Percentiles rank a stretch among this genome's conserved stretches.
These are phyloP conservation scores for Ataeniobius toweri DNA, from an alignment of 2,797 vertebrate genomes.

Conservation along the genomic window DNA sequence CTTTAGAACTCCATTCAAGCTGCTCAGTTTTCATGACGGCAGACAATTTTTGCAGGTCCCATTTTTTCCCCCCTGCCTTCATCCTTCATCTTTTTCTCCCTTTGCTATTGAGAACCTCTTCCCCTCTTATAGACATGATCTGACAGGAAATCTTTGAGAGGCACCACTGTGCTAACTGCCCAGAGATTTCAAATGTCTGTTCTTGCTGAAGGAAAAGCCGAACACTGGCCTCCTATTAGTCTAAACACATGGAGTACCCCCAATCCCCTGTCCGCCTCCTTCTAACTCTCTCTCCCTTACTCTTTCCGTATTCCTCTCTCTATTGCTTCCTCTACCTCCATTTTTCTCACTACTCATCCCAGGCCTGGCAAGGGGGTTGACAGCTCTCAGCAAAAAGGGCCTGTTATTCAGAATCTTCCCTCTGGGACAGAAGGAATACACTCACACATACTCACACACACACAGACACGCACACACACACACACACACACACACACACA, in stretches of 20 bases:
- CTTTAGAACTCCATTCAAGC: slow-evolving; percentile 84
- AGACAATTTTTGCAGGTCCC: slow-evolving; percentile 87
- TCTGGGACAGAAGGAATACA: slow-evolving; percentile 75
- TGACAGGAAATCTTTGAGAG: slow-evolving; percentile 99
- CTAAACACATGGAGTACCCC: slow-evolving; percentile 91
- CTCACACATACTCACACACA: slow-evolving; percentile 25
- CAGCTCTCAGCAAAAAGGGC: slow-evolving; percentile 90
- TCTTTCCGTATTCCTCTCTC: slow-evolving; percentile 29
- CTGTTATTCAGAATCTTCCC: slow-evolving; percentile 86
- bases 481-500: slow-evolving; percentile 21
- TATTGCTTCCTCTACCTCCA: slow-evolving; percentile 40
- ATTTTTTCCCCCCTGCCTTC: slow-evolving; percentile 34
- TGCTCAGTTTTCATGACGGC: slow-evolving; percentile 79
- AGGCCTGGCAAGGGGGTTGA: slow-evolving; percentile 86
- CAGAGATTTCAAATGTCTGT: slow-evolving; percentile 99
- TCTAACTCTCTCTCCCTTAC: slow-evolving; percentile 37
- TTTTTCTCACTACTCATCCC: slow-evolving; percentile 77
- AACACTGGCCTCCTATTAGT: slow-evolving; percentile 97
- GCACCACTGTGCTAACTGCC: slow-evolving; percentile 94
- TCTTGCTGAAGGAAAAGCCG: slow-evolving; percentile 95
- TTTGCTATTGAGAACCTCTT: slow-evolving; percentile 92
- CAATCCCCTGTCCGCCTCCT: slow-evolving; percentile 72
- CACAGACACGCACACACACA: slow-evolving; percentile 28
- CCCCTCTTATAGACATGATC: slow-evolving; percentile 93
- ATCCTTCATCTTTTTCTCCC: slow-evolving; percentile 41